A percentile compares a stretch with the other conserved stretches of the same genome.
Evolutionary conservation across 2,113 vertebrate genomes (phyloP).

Genomic region (Pomatostomus ruficeps): DNA sequence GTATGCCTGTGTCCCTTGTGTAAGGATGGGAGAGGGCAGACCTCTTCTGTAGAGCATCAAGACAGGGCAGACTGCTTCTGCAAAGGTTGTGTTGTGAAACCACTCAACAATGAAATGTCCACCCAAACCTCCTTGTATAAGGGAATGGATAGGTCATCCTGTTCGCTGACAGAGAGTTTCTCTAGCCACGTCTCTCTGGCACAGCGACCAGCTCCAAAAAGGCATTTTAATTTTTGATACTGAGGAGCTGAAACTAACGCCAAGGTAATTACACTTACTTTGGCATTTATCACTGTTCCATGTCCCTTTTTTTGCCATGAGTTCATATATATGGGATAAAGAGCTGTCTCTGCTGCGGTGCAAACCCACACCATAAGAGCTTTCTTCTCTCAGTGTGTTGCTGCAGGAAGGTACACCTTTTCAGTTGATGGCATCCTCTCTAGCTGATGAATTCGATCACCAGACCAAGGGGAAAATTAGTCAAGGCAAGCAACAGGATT

Average conservation of each 20-base stretch:
- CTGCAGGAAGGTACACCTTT: neutral
- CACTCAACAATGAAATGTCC: neutral
- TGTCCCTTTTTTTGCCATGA: neutral
- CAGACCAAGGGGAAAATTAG: neutral
- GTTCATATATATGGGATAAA: neutral
- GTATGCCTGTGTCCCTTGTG: rapidly evolving
- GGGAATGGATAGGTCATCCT: neutral
- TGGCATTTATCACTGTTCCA: neutral
- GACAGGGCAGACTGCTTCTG: neutral
- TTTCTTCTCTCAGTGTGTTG: neutral
- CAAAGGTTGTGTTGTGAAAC: neutral
- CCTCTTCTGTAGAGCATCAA: neutral
- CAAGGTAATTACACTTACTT: neutral
- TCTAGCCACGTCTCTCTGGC: neutral
- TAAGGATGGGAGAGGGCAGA: neutral
- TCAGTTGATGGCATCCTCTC: neutral
- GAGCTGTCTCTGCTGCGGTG: neutral
- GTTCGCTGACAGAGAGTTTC: neutral
- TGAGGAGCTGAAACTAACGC: rapidly evolving
- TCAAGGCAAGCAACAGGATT: neutral
- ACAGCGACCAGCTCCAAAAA: neutral
- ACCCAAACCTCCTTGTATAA: neutral
- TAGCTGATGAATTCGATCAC: neutral
- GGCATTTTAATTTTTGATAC: neutral
- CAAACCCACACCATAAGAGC: rapidly evolving